Evolutionary conservation across 1,140 invertebrate genomes (phyloP).

Genomic region (Holcopasites calliopsidis): DNA sequence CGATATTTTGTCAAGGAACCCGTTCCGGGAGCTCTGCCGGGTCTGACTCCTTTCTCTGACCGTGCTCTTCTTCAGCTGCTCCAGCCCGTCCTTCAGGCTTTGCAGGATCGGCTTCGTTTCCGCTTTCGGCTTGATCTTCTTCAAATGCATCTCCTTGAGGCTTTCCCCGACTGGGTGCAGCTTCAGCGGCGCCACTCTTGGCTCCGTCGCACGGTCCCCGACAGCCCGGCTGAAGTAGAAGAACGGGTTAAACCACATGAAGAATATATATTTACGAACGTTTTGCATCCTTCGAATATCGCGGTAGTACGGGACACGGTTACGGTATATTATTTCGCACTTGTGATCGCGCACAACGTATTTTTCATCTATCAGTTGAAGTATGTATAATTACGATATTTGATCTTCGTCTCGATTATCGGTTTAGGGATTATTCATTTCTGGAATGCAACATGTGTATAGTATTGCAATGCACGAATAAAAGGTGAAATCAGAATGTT

Average conservation of each 20-base stretch:
- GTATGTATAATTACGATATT: not conserved
- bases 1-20: conserved; percentile 73
- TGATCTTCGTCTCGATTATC: not conserved
- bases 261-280: conserved; percentile 24
- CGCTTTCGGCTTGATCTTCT: conserved; percentile 76
- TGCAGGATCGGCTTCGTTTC: conserved; percentile 75
- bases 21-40: conserved; percentile 66
- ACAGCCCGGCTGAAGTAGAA: conserved; percentile 73
- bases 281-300: conserved; percentile 35
- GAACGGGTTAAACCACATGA: conserved; percentile 50
- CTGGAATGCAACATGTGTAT: no score
- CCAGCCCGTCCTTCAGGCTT: conserved; percentile 73
- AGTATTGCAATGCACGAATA: no score
- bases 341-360: not conserved
- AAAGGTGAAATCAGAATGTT: no score
- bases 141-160: conserved; percentile 75
- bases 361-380: not conserved
- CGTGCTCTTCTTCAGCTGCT: conserved; percentile 73
- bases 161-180: conserved; percentile 65
- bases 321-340: conserved; percentile 29
- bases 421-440: not conserved
- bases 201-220: conserved; percentile 76
- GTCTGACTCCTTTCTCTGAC: conserved; percentile 70
- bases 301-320: conserved; percentile 10
- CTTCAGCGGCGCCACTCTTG: conserved; percentile 74